phyloP scores from a whole-genome alignment of 2,797 vertebrate species.

The Poecilia wingei region DNA sequence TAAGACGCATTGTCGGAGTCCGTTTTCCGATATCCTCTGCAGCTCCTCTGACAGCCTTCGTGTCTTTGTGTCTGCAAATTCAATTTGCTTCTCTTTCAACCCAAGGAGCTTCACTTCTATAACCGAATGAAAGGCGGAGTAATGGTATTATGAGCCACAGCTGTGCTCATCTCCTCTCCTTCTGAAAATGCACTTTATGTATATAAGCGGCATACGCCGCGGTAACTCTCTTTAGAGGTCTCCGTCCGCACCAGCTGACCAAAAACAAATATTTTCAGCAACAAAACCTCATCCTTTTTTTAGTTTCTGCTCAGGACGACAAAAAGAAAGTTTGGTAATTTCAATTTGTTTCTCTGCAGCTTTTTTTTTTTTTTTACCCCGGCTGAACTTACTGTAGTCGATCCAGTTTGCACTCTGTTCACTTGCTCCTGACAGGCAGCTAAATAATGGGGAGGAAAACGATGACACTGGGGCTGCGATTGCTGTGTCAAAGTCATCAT shows the following conservation, averaged over 20 bases:
- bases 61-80: conserved; percentile 69
- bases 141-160: conserved; percentile 61
- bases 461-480: conserved; percentile 39
- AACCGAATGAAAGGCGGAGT: conserved; percentile 68
- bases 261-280: conserved; percentile 6
- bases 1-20: conserved; percentile 56
- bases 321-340: neutral
- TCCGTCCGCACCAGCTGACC: conserved; percentile 1
- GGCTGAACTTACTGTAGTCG: conserved; percentile 16
- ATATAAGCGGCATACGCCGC: conserved; percentile 1
- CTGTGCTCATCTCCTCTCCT: conserved; percentile 16
- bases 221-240: neutral
- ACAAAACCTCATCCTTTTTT: neutral
- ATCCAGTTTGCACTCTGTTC: conserved; percentile 26
- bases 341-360: neutral
- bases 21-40: conserved; percentile 58
- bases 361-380: conserved; percentile 4
- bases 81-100: conserved; percentile 72
- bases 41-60: conserved; percentile 56
- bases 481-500: conserved; percentile 24
- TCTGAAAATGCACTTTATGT: conserved; percentile 12
- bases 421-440: conserved; percentile 35
- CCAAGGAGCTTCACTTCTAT: conserved; percentile 48
- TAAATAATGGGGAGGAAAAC: conserved; percentile 40
- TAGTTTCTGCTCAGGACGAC: neutral